Percentiles rank a stretch among this genome's conserved stretches.
These are phyloP conservation scores for Adela reaumurella DNA, from an alignment of 2,888 invertebrate species.

Conservation along the genomic window DNA sequence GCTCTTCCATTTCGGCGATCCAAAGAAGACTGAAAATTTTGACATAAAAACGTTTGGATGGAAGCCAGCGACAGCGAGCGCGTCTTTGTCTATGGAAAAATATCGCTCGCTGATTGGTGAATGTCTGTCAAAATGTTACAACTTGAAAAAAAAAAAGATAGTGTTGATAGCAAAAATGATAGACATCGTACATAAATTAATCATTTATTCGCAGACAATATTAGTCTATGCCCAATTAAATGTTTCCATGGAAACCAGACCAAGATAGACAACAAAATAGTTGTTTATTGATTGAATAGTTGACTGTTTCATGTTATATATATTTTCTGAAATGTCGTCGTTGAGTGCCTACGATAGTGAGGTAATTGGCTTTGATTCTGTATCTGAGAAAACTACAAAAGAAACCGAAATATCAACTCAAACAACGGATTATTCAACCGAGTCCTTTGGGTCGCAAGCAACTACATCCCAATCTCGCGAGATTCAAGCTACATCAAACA, in stretches of 20 bases:
- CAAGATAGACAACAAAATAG: too few species aligned
- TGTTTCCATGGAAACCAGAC: too few species aligned
- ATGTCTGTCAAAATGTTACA: too few species aligned
- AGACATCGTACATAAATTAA: too few species aligned
- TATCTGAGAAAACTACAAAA: neutral
- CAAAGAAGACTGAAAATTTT: constrained; percentile 10
- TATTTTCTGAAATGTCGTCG: neutral
- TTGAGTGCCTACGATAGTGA: neutral
- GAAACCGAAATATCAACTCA: neutral
- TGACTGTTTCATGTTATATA: too few species aligned
- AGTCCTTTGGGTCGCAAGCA: neutral
- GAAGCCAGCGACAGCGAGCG: neutral
- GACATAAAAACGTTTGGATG: constrained; percentile 8
- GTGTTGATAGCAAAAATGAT: too few species aligned
- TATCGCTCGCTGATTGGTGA: neutral
- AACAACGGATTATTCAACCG: neutral
- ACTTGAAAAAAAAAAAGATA: too few species aligned
- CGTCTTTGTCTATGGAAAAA: neutral
- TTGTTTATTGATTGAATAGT: too few species aligned
- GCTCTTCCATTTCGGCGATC: constrained; percentile 4
- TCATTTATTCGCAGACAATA: too few species aligned
- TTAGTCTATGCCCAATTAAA: too few species aligned
- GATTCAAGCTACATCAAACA: neutral
- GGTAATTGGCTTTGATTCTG: neutral
- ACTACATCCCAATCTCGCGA: neutral